Evolutionary conservation across 2,888 invertebrate species (phyloP).

Genomic region (Theretra japonica): DNA sequence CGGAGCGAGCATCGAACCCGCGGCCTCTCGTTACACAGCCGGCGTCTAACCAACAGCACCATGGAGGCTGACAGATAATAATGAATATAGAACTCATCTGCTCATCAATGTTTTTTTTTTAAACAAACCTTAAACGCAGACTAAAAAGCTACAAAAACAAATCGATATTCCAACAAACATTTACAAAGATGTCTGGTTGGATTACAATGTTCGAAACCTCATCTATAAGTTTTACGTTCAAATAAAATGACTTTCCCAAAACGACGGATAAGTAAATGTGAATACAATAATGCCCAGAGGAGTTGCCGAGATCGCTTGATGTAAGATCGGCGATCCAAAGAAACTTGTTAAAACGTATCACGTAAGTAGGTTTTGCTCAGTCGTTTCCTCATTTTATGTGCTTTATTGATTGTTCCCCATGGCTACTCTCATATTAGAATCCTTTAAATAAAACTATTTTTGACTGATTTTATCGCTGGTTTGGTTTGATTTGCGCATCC

Average conservation of each 20-base stretch:
- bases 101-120: background rate
- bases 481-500: no score
- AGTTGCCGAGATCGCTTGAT: constrained; percentile 26
- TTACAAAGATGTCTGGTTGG: background rate
- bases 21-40: no score
- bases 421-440: background rate
- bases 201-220: constrained; percentile 22
- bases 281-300: constrained; percentile 49
- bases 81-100: background rate
- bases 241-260: constrained; percentile 30
- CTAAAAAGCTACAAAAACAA: background rate
- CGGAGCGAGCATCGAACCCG: no score
- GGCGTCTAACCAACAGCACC: no score
- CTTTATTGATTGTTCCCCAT: background rate
- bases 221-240: constrained; percentile 29
- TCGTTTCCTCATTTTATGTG: background rate
- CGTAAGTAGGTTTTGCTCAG: background rate
- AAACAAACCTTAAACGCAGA: background rate
- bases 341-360: constrained; percentile 21
- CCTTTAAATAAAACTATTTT: background rate
- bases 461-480: no score
- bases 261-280: constrained; percentile 38
- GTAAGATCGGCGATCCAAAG: constrained; percentile 15
- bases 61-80: no score
- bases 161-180: background rate